Evolutionary conservation across 2,888 invertebrate genomes (phyloP), one percentile per base, ranked within the genome.

Genomic region (Zygaena filipendulae): DNA sequence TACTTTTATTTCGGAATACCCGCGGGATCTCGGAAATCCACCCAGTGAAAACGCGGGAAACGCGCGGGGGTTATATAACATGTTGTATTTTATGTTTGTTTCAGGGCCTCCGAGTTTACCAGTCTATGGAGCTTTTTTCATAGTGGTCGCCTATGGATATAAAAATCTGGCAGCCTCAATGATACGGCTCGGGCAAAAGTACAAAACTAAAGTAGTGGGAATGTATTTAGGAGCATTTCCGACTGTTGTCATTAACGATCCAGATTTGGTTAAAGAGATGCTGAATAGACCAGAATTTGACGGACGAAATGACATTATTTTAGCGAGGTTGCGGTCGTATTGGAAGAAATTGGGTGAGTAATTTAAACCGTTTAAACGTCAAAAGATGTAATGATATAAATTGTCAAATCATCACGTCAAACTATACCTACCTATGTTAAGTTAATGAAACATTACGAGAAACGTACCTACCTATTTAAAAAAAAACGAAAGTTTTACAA

Each of bases 101-200:
- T 8, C 52, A 87, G 87, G 86, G 21, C 84, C 86, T 2, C 83
- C 84, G 1, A 79, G 81, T 11, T 52, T 87, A 21, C 87, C 87
- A 1, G 26, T 87, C 10, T 84, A 84, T 43, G 86, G 87, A 2
- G 82, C 82, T 13, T 87, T 86, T 38, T 82, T 83, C 59, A 69
- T 84, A 21, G 47, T 87, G 21, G 49, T 86, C 20, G 52, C 82
- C 29, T 59, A 81, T 18, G 66, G 82, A 38, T 79, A 75, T 36
- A 67, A 64, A 25, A 82, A 80, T 43, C 55, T 85, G 1, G 74
- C 84, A 8, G 57, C 64, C 25, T 81, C 82, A 0, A 61, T 84
- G 11, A 45, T 60, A 1, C 69, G 68, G 27, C 55, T 86, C 1
- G 75, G 81, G 4, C 59, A 75, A 25, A 72, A 71, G 36, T 86